Evolutionary conservation across 2,888 invertebrate species (phyloP), one percentile per base, ranked within the genome.

Genomic region (Leptinotarsa haldemani): DNA sequence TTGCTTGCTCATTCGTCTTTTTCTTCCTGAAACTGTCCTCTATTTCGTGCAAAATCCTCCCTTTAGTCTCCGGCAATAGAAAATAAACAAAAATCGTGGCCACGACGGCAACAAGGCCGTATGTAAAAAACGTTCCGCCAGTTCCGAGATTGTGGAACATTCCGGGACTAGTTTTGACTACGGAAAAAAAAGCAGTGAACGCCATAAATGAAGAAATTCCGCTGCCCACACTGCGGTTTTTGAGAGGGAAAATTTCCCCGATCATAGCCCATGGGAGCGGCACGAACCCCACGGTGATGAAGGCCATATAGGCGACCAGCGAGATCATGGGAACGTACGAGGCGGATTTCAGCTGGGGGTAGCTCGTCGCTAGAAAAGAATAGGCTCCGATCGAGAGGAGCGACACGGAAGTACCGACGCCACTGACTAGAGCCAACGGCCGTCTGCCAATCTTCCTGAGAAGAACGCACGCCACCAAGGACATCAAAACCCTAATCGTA

Each of bases 201-300:
- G 91, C 90, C 47, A 91, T 90, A n/a, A 91, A 90, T 1, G 92
- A 90, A 67, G 92, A 91, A 13, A 93, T 88, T 0, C 93, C 93
- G 0, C 93, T 91, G 0, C 93, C 93, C 0, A 92, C 82, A 0
- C 93, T 93, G 48, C 93, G 75, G 40, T 74, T 80, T 40, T 79
- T 78, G 50, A 81, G 63, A 1, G 84, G 93, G 90, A 93, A 94
- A 0, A 94, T 88, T 86, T 94, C 94, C 0, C 93, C 93, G 78
- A 93, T 92, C 90, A 94, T 91, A 47, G 93, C 91, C 91, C 94
- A 94, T 0, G 94, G 94, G 67, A 94, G 82, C 0, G 83, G 81
- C 9, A 83, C 81, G 48, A 83, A 80, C 5, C 83, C 93, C 69
- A 91, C 88, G 1, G 90, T 89, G 65, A 92, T 89, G 67, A 91